phyloP scores from a whole-genome alignment of 2,797 vertebrate species.

The Coreius guichenoti region DNA sequence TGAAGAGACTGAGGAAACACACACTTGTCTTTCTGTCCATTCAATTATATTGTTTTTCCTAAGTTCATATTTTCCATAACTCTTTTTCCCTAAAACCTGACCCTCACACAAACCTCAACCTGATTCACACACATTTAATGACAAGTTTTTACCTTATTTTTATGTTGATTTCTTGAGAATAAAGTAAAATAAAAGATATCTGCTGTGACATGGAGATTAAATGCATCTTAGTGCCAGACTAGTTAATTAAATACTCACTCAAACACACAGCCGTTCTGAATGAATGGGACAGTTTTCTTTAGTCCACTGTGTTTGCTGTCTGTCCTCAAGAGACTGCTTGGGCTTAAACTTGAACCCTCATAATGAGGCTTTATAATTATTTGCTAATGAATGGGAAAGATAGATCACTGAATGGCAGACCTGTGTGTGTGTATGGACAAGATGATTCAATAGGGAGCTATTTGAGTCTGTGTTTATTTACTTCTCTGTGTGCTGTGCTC shows the following conservation, averaged over 20 bases:
- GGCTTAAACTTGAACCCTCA: conserved; percentile 10
- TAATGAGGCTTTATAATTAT: conserved; percentile 25
- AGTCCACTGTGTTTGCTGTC: neutral
- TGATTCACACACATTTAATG: neutral
- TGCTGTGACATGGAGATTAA: neutral
- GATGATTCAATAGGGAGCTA: neutral
- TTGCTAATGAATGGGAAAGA: conserved; percentile 10
- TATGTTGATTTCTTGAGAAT: neutral
- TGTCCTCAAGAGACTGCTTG: conserved; percentile 6
- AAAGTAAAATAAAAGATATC: neutral
- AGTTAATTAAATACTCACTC: neutral
- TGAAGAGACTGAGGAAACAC: neutral
- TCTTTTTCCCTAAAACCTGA: neutral
- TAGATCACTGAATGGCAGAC: neutral
- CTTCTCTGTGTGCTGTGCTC: neutral
- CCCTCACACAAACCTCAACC: neutral
- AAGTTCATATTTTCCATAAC: too few species aligned
- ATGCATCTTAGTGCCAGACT: neutral
- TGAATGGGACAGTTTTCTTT: neutral
- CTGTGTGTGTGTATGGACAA: neutral
- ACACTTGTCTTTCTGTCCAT: neutral
- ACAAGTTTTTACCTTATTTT: neutral
- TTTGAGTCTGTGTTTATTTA: neutral
- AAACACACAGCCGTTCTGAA: neutral
- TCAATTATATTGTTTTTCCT: neutral